Evolutionary conservation across 2,113 vertebrate species (phyloP).

Genomic region (Ploceus nigricollis): DNA sequence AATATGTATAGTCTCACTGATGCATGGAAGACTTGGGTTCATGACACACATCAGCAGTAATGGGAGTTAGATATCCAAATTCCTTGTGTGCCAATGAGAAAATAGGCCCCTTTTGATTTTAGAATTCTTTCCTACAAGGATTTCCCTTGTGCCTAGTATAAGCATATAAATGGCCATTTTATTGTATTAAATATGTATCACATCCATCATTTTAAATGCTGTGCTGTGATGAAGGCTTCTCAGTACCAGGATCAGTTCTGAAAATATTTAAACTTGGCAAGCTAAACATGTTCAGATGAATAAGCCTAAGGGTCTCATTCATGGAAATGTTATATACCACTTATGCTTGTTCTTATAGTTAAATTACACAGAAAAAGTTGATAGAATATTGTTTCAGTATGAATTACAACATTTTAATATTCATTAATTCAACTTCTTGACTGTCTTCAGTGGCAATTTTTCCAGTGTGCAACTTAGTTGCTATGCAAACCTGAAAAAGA

Average conservation of each 20-base stretch:
- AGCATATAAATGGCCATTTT: constrained; percentile 79
- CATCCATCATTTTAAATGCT: constrained; percentile 80
- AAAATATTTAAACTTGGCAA: constrained; percentile 80
- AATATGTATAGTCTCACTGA: constrained; percentile 1
- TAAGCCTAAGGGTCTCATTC: constrained; percentile 72
- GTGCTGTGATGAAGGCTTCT: constrained; percentile 75
- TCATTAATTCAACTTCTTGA: constrained; percentile 45
- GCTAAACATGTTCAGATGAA: constrained; percentile 69
- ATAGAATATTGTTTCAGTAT: constrained; percentile 60
- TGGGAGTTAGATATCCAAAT: constrained; percentile 54
- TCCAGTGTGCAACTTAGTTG: constrained; percentile 37
- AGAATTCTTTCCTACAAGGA: constrained; percentile 70
- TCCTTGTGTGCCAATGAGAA: constrained; percentile 50
- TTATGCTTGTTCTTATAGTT: constrained; percentile 50
- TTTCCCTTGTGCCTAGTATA: constrained; percentile 75
- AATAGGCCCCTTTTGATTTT: constrained; percentile 67
- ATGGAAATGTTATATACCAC: constrained; percentile 61
- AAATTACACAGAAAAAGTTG: constrained; percentile 61
- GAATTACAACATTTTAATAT: constrained; percentile 70
- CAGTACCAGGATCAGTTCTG: constrained; percentile 67
- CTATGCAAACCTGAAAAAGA: constrained; percentile 19
- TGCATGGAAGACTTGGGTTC: constrained; percentile 17
- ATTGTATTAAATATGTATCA: constrained; percentile 81
- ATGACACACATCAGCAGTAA: constrained; percentile 53
- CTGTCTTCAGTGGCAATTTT: constrained; percentile 36